Percentiles rank a stretch among this genome's conserved stretches.
These are phyloP conservation scores for Craniophora ligustri DNA, from an alignment of 2,888 invertebrate species.

Conservation along the genomic window DNA sequence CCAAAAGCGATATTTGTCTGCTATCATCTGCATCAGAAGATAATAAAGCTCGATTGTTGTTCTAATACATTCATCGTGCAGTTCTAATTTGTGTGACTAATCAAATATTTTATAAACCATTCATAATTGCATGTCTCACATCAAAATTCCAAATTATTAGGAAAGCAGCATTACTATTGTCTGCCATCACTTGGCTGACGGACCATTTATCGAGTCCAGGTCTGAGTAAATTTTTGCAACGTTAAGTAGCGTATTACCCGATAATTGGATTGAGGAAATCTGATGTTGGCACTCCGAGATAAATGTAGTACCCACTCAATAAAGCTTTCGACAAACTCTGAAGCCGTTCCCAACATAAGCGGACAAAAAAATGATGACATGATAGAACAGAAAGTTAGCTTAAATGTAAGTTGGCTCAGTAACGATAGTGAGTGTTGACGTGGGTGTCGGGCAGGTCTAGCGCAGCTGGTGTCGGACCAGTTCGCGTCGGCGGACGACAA, in stretches of 20 bases:
- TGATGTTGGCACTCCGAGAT: too few relatives aligned
- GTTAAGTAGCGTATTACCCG: too few relatives aligned
- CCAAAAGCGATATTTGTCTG: too few relatives aligned
- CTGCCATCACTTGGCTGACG: too few relatives aligned
- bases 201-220: too few relatives aligned
- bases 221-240: too few relatives aligned
- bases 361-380: background rate
- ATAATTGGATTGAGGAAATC: background rate
- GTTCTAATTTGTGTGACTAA: conserved; percentile 3
- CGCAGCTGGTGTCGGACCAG: conserved; percentile 84
- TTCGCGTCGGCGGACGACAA: conserved; percentile 74
- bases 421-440: conserved; percentile 22
- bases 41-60: too few relatives aligned
- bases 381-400: background rate
- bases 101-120: background rate
- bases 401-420: background rate
- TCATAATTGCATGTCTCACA: background rate
- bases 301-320: too few relatives aligned
- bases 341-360: background rate
- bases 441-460: conserved; percentile 69
- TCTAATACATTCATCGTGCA: background rate
- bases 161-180: background rate
- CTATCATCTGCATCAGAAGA: too few relatives aligned
- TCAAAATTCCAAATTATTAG: background rate
- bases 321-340: too few relatives aligned